A percentile compares a stretch with the other conserved stretches of the same genome.
These are phyloP conservation scores for Arctia plantaginis DNA, from an alignment of 2,888 invertebrate species.

Conservation along the genomic window DNA sequence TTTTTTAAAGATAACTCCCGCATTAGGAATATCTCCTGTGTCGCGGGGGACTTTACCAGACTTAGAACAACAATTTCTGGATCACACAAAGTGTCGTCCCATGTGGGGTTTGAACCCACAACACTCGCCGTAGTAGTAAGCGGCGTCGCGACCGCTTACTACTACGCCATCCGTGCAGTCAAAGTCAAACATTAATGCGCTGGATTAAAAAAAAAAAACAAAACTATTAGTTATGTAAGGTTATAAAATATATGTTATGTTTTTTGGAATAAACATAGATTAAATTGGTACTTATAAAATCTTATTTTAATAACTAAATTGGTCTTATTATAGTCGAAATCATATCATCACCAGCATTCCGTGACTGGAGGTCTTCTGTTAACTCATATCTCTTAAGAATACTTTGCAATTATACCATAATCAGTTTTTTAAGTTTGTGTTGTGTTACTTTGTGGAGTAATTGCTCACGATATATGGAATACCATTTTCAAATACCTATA, in stretches of 20 bases:
- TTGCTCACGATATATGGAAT: slow-evolving; percentile 34
- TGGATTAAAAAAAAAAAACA: too few relatives aligned
- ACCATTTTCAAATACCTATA: slow-evolving; percentile 18
- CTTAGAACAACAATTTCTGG: too few relatives aligned
- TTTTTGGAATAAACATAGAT: neutral
- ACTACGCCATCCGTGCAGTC: too few relatives aligned
- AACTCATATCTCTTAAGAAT: neutral
- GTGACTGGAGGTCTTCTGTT: neutral
- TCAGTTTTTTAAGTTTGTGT: slow-evolving; percentile 26
- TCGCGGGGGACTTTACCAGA: too few relatives aligned
- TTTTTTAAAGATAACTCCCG: too few relatives aligned
- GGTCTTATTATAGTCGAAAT: slow-evolving; percentile 2
- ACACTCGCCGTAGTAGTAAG: too few relatives aligned
- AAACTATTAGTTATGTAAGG: neutral
- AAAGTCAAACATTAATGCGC: too few relatives aligned
- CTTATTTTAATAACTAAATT: neutral
- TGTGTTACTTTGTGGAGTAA: slow-evolving; percentile 32
- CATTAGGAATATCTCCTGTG: too few relatives aligned
- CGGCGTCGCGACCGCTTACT: too few relatives aligned
- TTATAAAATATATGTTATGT: neutral
- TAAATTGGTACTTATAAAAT: neutral
- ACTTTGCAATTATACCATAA: slow-evolving; percentile 26
- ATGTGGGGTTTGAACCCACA: too few relatives aligned
- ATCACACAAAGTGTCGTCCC: too few relatives aligned
- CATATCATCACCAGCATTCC: neutral